Conservation (phyloP, 1,140 invertebrate species). For the Ceratina japonica region DNA sequence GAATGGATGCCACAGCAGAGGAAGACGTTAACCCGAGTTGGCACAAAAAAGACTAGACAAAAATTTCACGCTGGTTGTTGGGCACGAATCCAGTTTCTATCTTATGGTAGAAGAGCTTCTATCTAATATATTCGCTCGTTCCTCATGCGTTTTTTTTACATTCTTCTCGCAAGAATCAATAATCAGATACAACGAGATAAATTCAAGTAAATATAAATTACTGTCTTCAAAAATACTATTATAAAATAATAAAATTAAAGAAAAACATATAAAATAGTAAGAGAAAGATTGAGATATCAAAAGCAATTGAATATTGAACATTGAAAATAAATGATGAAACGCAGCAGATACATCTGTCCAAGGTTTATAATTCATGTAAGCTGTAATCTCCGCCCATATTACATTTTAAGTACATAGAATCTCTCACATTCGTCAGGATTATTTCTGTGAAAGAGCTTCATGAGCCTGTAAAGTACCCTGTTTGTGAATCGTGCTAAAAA, state of each 20-base stretch:
- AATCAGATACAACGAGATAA: not conserved
- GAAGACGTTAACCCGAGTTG: slow-evolving; percentile 26
- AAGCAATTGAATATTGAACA: too few relatives aligned
- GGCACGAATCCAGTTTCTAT: slow-evolving; percentile 29
- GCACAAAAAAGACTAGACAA: slow-evolving; percentile 19
- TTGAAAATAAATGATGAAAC: too few relatives aligned
- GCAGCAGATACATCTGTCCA: too few relatives aligned
- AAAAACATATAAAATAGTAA: too few relatives aligned
- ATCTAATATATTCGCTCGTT: slow-evolving; percentile 27
- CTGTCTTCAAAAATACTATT: too few relatives aligned
- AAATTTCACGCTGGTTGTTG: slow-evolving; percentile 28
- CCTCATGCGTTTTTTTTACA: not conserved
- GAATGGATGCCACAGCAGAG: not conserved
- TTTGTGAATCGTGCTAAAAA: slow-evolving; percentile 15
- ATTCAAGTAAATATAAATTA: not conserved
- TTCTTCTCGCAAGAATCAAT: not conserved
- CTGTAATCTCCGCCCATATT: too few relatives aligned
- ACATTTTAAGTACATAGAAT: not conserved
- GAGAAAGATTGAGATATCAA: too few relatives aligned
- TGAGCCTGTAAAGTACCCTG: not conserved
- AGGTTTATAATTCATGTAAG: too few relatives aligned
- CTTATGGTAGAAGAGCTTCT: not conserved
- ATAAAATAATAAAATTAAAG: too few relatives aligned
- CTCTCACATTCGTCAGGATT: not conserved
- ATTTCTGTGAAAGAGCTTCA: not conserved